Evolutionary conservation across 2,797 vertebrate genomes (phyloP).

Genomic region (Toxotes lorentzi): DNA sequence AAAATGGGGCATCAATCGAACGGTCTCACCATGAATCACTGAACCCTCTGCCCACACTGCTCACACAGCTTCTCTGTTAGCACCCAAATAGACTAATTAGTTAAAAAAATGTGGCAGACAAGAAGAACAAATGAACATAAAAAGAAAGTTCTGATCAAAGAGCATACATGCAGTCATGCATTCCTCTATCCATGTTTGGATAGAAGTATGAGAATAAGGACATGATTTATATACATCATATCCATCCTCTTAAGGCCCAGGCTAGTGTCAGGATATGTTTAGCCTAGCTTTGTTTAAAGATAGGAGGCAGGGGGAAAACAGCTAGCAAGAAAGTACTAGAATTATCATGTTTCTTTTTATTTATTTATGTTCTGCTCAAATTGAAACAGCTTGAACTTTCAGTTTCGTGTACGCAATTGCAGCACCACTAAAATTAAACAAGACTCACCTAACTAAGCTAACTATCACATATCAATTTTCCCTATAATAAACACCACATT

Average conservation of each 20-base stretch:
- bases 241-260: too few species aligned
- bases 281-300: too few species aligned
- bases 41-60: conserved; percentile 43
- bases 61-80: conserved; percentile 16
- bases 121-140: not conserved
- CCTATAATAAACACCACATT: not conserved
- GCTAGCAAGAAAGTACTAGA: too few species aligned
- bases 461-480: not conserved
- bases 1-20: conserved; percentile 29
- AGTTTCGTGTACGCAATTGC: not conserved
- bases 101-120: not conserved
- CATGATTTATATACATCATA: too few species aligned
- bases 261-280: too few species aligned
- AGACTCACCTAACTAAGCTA: not conserved
- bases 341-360: too few species aligned
- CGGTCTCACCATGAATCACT: conserved; percentile 11
- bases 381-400: too few species aligned
- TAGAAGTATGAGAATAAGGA: too few species aligned
- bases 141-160: not conserved
- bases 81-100: conserved; percentile 27
- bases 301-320: too few species aligned
- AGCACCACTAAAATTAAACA: not conserved
- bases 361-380: too few species aligned
- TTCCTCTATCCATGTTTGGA: not conserved
- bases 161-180: not conserved